These are phyloP conservation scores for Puntigrus tetrazona DNA, from an alignment of 2,113 vertebrate species.

Conservation along the genomic window DNA sequence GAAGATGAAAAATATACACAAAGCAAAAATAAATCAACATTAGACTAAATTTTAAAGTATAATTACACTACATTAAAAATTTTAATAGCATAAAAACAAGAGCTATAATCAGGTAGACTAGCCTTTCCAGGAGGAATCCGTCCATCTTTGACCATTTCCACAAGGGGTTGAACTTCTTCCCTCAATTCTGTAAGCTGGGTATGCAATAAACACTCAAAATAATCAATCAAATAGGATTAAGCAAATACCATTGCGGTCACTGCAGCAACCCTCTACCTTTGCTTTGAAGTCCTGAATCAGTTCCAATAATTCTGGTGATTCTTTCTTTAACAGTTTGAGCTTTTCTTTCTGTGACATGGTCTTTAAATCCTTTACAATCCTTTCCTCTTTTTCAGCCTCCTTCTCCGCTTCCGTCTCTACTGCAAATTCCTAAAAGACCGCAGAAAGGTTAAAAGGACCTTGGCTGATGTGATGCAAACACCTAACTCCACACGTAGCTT, in stretches of 20 bases:
- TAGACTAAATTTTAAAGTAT: not conserved
- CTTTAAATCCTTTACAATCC: slow-evolving; percentile 86
- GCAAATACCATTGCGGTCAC: not conserved
- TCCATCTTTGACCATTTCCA: slow-evolving; percentile 81
- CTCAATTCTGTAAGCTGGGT: slow-evolving; percentile 82
- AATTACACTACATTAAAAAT: not conserved
- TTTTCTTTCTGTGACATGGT: slow-evolving; percentile 89
- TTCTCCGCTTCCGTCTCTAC: slow-evolving; percentile 62
- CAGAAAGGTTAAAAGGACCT: not conserved
- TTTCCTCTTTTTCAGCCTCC: slow-evolving; percentile 70
- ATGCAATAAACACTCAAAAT: slow-evolving; percentile 20
- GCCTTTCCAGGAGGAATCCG: slow-evolving; percentile 84
- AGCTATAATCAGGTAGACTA: slow-evolving; percentile 6
- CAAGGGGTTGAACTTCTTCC: slow-evolving; percentile 86
- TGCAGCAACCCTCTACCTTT: slow-evolving; percentile 70
- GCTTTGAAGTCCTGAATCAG: slow-evolving; percentile 90
- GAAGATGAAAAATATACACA: slow-evolving; percentile 7
- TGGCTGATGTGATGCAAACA: not conserved
- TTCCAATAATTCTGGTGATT: slow-evolving; percentile 93
- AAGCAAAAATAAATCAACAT: not conserved
- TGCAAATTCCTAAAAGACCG: slow-evolving; percentile 70
- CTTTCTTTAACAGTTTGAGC: slow-evolving; percentile 90
- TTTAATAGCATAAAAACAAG: not conserved
- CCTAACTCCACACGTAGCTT: not conserved
- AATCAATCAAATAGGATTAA: not conserved